phyloP scores from a whole-genome alignment of 2,113 vertebrate species.

The Mohoua ochrocephala region DNA sequence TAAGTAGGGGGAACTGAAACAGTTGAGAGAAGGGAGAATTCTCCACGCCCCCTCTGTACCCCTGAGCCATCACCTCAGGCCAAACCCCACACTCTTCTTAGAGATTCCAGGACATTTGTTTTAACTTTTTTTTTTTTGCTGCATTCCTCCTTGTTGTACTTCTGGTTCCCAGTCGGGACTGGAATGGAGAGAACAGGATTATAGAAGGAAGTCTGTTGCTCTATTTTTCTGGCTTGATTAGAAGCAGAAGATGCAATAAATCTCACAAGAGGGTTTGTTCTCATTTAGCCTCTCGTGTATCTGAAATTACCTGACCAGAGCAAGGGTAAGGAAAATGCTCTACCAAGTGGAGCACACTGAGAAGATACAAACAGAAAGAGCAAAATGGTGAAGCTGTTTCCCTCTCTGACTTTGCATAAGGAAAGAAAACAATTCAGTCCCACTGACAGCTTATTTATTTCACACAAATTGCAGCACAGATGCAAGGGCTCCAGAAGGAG shows the following conservation, averaged over 20 bases:
- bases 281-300: not conserved
- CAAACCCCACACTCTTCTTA: not conserved
- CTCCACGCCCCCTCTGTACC: not conserved
- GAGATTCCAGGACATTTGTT: conserved; percentile 10
- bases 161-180: conserved; percentile 6
- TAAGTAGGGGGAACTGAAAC: not conserved
- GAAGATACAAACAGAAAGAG: not conserved
- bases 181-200: conserved; percentile 23
- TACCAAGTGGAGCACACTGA: not conserved
- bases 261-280: conserved; percentile 15
- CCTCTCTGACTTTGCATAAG: not conserved
- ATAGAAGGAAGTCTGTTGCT: conserved; percentile 10
- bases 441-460: conserved; percentile 5
- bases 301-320: not conserved
- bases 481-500: not conserved
- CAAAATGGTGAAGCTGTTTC: not conserved
- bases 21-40: not conserved
- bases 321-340: not conserved
- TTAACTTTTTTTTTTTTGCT: not conserved
- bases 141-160: conserved; percentile 45
- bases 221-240: conserved; percentile 36
- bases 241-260: conserved; percentile 55
- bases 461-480: not conserved
- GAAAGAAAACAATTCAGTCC: not conserved
- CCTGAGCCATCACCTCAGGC: not conserved